phyloP scores from a whole-genome alignment of 2,113 vertebrate species.

The Bostrychus sinensis region DNA sequence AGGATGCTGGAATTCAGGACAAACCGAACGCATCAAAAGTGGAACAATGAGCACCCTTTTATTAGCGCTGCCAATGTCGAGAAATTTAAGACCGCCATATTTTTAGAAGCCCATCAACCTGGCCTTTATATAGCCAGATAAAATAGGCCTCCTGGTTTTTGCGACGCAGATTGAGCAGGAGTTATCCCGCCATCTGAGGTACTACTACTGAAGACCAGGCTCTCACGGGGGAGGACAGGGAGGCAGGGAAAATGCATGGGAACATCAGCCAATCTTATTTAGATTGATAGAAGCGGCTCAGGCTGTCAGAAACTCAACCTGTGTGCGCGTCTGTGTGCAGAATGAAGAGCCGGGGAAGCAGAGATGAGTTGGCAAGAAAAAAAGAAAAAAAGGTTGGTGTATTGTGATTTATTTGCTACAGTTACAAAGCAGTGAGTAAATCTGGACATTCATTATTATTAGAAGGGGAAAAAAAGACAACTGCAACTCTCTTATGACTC shows the following conservation, averaged over 20 bases:
- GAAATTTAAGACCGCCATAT: constrained; percentile 76
- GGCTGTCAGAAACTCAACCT: constrained; percentile 42
- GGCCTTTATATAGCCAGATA: constrained; percentile 76
- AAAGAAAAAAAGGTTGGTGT: too few species aligned
- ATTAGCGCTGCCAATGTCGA: constrained; percentile 70
- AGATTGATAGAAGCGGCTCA: constrained; percentile 68
- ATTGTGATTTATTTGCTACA: too few species aligned
- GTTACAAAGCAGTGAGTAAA: too few species aligned
- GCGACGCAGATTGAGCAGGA: constrained; percentile 52
- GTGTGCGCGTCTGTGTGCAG: constrained; percentile 46
- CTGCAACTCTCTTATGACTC: too few species aligned
- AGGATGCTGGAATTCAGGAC: constrained; percentile 59
- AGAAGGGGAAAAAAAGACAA: too few species aligned
- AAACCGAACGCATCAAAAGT: constrained; percentile 61
- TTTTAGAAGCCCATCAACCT: constrained; percentile 80
- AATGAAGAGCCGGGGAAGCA: constrained; percentile 43
- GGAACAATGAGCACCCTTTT: constrained; percentile 72
- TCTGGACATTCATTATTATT: too few species aligned
- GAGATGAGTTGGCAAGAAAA: too few species aligned
- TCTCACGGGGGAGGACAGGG: constrained; percentile 51
- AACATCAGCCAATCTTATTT: constrained; percentile 58
- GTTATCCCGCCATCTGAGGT: constrained; percentile 47
- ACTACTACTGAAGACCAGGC: constrained; percentile 22
- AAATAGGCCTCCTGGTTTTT: constrained; percentile 74
- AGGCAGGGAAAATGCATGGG: constrained; percentile 57